Percentiles rank a stretch among this genome's conserved stretches.
Evolutionary conservation across 2,113 vertebrate genomes (phyloP).

Genomic region (Scatophagus argus): DNA sequence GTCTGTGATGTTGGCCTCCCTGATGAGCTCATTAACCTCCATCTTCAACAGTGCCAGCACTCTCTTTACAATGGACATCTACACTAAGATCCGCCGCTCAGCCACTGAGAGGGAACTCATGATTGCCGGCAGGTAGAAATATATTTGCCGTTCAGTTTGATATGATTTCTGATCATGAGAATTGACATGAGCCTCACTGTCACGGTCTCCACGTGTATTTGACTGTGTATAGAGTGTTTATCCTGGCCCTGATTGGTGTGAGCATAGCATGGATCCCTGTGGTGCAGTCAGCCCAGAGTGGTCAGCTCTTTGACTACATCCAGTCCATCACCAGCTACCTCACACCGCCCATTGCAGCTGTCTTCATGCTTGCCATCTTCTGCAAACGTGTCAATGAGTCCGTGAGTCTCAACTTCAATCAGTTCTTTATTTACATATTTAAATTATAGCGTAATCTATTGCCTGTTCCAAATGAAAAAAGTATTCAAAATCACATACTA

Average conservation of each 20-base stretch:
- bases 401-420: conserved; percentile 75
- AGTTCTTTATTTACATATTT: not conserved
- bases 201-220: conserved; percentile 13
- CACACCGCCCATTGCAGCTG: conserved; percentile 92
- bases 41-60: conserved; percentile 98
- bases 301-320: conserved; percentile 97
- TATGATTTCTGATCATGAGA: not conserved
- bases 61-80: conserved; percentile 97
- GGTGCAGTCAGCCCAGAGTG: conserved; percentile 91
- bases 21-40: conserved; percentile 98
- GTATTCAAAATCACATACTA: too few species aligned
- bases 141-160: fast-evolving
- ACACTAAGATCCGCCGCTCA: conserved; percentile 86
- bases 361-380: conserved; percentile 93
- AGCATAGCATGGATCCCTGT: conserved; percentile 98
- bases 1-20: conserved; percentile 95
- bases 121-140: conserved; percentile 91
- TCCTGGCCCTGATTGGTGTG: conserved; percentile 89
- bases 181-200: not conserved
- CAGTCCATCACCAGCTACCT: conserved; percentile 95
- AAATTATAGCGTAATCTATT: not conserved
- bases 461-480: not conserved
- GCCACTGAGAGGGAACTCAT: conserved; percentile 92
- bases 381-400: conserved; percentile 93
- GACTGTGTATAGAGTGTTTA: conserved; percentile 87